Percentiles rank a stretch among this genome's conserved stretches.
phyloP scores from a whole-genome alignment of 2,113 vertebrate genomes.

The Alethe diademata region DNA sequence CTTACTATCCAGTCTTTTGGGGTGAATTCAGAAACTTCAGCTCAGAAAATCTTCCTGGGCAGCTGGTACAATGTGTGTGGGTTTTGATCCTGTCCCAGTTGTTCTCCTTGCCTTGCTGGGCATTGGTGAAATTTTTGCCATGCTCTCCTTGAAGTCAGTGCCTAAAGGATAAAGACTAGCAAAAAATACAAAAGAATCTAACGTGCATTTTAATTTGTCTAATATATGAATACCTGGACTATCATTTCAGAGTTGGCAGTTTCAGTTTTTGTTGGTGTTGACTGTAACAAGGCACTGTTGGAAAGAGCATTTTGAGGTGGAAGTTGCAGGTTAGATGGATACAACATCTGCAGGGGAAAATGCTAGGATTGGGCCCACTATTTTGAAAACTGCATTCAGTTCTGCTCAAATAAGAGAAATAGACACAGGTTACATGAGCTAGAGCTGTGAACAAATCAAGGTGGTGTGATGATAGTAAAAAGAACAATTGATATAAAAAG shows the following conservation, averaged over 20 bases:
- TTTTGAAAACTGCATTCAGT: not conserved
- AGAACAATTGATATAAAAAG: not conserved
- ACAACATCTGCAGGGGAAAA: not conserved
- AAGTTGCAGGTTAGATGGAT: fast-evolving
- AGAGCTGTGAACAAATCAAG: not conserved
- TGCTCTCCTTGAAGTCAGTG: not conserved
- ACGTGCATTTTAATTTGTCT: not conserved
- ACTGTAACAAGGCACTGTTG: not conserved
- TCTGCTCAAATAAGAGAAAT: not conserved
- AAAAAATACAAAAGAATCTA: not conserved
- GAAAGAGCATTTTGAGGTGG: not conserved
- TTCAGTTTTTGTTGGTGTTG: not conserved
- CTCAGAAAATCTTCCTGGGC: not conserved
- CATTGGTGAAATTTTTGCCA: not conserved
- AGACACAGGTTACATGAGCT: not conserved
- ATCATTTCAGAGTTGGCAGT: not conserved
- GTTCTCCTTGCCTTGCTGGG: not conserved
- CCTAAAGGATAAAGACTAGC: not conserved
- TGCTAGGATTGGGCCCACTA: fast-evolving
- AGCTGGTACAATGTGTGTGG: not conserved
- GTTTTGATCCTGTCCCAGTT: not conserved
- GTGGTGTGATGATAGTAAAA: not conserved
- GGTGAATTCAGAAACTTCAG: not conserved
- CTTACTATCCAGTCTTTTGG: not conserved
- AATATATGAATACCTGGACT: not conserved